A percentile compares a stretch with the other conserved stretches of the same genome.
These are phyloP conservation scores for Leucophenga montana DNA, from an alignment of 2,888 invertebrate genomes.

Conservation along the genomic window DNA sequence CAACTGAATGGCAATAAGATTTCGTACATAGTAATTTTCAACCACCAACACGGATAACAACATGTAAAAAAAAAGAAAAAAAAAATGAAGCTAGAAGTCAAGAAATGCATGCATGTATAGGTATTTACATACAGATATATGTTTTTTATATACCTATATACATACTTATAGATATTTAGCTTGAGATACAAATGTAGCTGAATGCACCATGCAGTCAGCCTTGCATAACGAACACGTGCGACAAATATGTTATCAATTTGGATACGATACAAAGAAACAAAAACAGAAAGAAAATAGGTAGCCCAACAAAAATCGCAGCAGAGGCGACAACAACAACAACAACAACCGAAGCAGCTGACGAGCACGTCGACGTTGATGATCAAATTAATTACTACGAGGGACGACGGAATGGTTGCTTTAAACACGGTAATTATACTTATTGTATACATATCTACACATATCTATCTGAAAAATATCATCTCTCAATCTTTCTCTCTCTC, in stretches of 20 bases:
- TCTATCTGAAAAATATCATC: too few species aligned
- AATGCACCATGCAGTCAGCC: slow-evolving; percentile 44
- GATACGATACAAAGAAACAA: slow-evolving; percentile 39
- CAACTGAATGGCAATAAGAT: slow-evolving; percentile 31
- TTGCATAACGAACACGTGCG: slow-evolving; percentile 68
- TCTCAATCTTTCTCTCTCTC: too few species aligned
- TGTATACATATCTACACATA: not conserved
- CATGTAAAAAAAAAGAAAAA: slow-evolving; percentile 16
- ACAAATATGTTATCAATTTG: slow-evolving; percentile 60
- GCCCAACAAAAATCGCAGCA: slow-evolving; percentile 25
- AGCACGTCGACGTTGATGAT: not conserved
- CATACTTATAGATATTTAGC: slow-evolving; percentile 22
- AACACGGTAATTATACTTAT: not conserved
- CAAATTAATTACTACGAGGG: not conserved
- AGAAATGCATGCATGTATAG: not conserved
- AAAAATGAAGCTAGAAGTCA: slow-evolving; percentile 31
- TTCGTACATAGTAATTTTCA: slow-evolving; percentile 30
- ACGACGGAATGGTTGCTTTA: not conserved
- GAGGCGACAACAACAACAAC: slow-evolving; percentile 4
- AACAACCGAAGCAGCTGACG: not conserved
- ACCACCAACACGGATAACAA: slow-evolving; percentile 11
- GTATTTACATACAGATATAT: slow-evolving; percentile 28
- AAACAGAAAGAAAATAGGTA: slow-evolving; percentile 39
- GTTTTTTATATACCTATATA: slow-evolving; percentile 42
- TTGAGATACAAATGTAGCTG: slow-evolving; percentile 14